Percentiles rank a stretch among this genome's conserved stretches.
Conservation (phyloP, 2,888 invertebrate species). For the Drosophila atripex region DNA sequence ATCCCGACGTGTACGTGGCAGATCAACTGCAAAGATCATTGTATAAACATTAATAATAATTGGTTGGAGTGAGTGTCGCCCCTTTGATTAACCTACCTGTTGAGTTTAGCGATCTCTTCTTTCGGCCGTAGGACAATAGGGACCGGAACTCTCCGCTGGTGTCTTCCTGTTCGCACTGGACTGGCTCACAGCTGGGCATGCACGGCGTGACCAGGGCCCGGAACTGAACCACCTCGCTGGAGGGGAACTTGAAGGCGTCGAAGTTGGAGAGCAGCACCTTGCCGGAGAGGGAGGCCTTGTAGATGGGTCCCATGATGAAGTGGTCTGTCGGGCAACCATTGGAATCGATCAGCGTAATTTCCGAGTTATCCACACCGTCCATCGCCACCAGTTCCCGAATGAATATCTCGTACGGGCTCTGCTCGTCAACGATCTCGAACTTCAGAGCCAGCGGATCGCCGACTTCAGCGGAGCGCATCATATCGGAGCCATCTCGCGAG, state of each 20-base stretch:
- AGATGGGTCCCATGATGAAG: constrained; percentile 96
- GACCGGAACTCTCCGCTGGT: constrained; percentile 92
- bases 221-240: constrained; percentile 97
- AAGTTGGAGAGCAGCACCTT: constrained; percentile 95
- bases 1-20: constrained; percentile 69
- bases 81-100: constrained; percentile 74
- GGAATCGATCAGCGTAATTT: constrained; percentile 95
- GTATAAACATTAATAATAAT: background rate
- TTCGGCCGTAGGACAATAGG: constrained; percentile 91
- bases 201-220: constrained; percentile 97
- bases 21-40: constrained; percentile 4
- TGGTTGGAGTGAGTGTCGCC: background rate
- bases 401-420: constrained; percentile 97
- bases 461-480: constrained; percentile 94
- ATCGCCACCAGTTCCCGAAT: constrained; percentile 96
- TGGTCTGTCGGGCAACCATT: constrained; percentile 97
- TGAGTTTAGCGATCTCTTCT: constrained; percentile 88
- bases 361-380: constrained; percentile 96
- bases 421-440: constrained; percentile 95
- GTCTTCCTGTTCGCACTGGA: constrained; percentile 93
- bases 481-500: constrained; percentile 92
- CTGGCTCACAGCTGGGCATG: constrained; percentile 96
- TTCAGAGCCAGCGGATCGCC: constrained; percentile 95
- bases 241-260: constrained; percentile 98
- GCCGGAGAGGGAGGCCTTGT: constrained; percentile 91